Base-by-base conservation (phyloP, 2,888 invertebrate species). In the Caenorhabditis sp. region DNA sequence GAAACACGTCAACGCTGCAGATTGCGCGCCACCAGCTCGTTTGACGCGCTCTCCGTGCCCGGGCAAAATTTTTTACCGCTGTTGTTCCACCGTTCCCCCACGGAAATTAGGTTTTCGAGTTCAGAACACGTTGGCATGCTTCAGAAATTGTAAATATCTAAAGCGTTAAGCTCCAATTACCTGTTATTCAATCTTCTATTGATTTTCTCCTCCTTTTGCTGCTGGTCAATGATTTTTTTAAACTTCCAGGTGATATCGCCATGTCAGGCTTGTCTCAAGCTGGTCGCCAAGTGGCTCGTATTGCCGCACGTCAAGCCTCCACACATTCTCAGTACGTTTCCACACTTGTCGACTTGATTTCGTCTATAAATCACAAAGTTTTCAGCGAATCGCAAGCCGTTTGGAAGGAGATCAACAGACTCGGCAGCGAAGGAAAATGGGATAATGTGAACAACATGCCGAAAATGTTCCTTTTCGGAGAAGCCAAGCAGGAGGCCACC, bases 391-490 rank as follows among this genome's bases (percentile, higher is more conserved):
- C 68, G 5, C 59, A 77, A 26, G 65, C 75, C 9, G 62, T 82
- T 15, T 85, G 83, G 80, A 79, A 80, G 55, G 81, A 84, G 55
- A 85, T 86, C 65, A 86, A 86, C 78, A 72, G 81, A 32, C 79
- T 85, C 17, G 84, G 80, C 7, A 78, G 81, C 46, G 83, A 84
- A 62, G 86, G 86, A 46, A 85, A 86, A 66, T 86, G 86, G 86
- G 85, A 86, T 48, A 83, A 77, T 50, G 72, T 86, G 66, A 84
- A 86, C 75, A 86, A 86, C 63, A 74, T 59, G 37, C 85, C 86
- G 27, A 82, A 83, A 53, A 58, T 82, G 70, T 83, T 81, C 66
- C 71, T 84, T 37, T 80, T 66, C 46, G 84, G 84, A 15, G 26
- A 58, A 1, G 80, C 81, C 35, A 84, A 84, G 55, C 62, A 78